Evolutionary conservation across 2,888 invertebrate species (phyloP).

Genomic region (Aplocera efformata): DNA sequence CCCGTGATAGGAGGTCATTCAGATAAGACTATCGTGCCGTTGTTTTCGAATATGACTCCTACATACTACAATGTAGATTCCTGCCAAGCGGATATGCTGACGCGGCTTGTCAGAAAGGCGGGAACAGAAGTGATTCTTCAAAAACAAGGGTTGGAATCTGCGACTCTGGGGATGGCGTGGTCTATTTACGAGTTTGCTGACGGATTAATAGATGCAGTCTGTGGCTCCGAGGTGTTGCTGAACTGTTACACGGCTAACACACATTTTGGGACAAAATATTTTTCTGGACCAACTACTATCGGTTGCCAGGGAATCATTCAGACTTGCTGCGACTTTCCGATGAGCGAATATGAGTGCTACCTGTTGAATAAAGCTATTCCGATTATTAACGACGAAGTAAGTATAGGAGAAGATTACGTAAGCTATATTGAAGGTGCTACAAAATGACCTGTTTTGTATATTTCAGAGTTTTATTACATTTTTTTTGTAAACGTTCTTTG

Average conservation of each 20-base stretch:
- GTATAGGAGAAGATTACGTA: constrained; percentile 50
- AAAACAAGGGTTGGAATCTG: constrained; percentile 47
- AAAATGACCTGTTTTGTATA: constrained; percentile 16
- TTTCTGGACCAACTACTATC: constrained; percentile 51
- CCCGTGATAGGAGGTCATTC: constrained; percentile 65
- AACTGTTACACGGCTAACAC: constrained; percentile 53
- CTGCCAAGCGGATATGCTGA: constrained; percentile 46
- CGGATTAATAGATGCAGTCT: constrained; percentile 45
- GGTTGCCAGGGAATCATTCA: constrained; percentile 46
- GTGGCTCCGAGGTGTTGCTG: constrained; percentile 41
- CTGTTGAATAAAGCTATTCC: constrained; percentile 41
- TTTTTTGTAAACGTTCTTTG: too few species aligned
- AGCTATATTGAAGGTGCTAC: constrained; percentile 32
- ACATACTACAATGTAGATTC: constrained; percentile 33
- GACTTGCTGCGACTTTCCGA: constrained; percentile 38
- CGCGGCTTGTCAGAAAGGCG: constrained; percentile 49
- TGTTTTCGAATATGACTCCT: constrained; percentile 55
- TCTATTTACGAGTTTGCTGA: constrained; percentile 54
- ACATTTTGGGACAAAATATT: constrained; percentile 55
- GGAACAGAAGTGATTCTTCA: constrained; percentile 47
- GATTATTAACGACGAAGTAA: constrained; percentile 46
- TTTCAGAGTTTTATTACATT: constrained; percentile 32
- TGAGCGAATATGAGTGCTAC: constrained; percentile 46
- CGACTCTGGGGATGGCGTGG: constrained; percentile 52
- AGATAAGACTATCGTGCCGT: constrained; percentile 54